These are phyloP conservation scores for Prunella fulvescens DNA, from an alignment of 2,113 vertebrate genomes.

Conservation along the genomic window DNA sequence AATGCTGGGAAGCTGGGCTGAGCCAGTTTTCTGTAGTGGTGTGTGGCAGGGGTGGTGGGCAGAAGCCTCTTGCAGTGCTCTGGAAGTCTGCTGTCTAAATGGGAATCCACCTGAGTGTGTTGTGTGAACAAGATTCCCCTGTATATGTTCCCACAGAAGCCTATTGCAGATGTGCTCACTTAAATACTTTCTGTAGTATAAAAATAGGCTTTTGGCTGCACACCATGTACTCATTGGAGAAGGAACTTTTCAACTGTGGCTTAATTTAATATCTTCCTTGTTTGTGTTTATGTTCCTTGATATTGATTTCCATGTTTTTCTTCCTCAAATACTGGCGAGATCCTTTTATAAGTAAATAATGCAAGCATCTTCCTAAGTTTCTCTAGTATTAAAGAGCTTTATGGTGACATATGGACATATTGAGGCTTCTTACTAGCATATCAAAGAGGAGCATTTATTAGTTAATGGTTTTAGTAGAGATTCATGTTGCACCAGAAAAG, in stretches of 20 bases:
- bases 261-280: constrained; percentile 52
- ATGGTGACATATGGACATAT: not conserved
- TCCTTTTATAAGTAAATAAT: not conserved
- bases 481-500: not conserved
- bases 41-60: not conserved
- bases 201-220: constrained; percentile 59
- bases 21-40: not conserved
- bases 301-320: constrained; percentile 45
- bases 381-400: not conserved
- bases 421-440: not conserved
- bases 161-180: constrained; percentile 39
- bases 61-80: not conserved
- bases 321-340: not conserved
- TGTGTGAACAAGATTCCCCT: not conserved
- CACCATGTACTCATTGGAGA: constrained; percentile 27
- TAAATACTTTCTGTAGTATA: constrained; percentile 38
- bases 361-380: not conserved
- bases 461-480: not conserved
- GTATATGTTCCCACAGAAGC: constrained; percentile 6
- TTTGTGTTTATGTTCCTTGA: constrained; percentile 49
- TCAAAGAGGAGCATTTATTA: not conserved
- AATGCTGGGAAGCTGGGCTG: not conserved
- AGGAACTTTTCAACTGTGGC: constrained; percentile 26
- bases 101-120: not conserved
- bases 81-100: accelerated